Evolutionary conservation across 2,888 invertebrate species (phyloP), one percentile per base, ranked within the genome.

Genomic region (Venusia cambrica): DNA sequence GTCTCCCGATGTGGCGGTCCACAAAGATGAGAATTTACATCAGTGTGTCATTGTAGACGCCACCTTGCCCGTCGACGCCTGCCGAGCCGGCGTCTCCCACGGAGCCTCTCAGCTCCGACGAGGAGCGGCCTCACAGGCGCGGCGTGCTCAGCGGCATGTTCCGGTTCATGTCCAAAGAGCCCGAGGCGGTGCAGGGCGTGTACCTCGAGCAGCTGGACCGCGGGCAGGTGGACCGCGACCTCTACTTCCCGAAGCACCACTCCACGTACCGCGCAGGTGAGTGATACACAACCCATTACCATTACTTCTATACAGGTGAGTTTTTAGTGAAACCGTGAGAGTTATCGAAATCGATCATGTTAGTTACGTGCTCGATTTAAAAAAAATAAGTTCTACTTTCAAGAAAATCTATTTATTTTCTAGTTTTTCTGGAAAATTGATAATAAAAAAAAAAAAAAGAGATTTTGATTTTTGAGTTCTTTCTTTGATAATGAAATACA

Each of bases 171-270:
- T 65, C 88, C 35, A 59, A 75, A 16, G 63, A 72, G 19, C 80
- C 79, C 25, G 64, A 68, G 4, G 49, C 60, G 7, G 70, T 64
- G 65, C 66, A 5, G 95, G 96, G 96, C 34, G 94, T 98, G 50
- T 98, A 98, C 77, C 89, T 98, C 38, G 97, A 97, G 33, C 97
- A 98, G 65, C 88, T 97, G 42, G 96, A 96, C 68, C 91, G 94
- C 12, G 95, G 96, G 29, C 92, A 93, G 60, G 91, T 97, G 79
- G 96, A 97, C 75, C 97, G 97, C n/a, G 96, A 97, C 93, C 95
- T 50, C 92, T 96, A 63, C 89, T 97, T 59, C 95, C 98, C 88
- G 91, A 98, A 79, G 92, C 95, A 57, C 73, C 90, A 70, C 81
- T 79, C 67, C 1, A 77, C 74, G 13, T 80, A 78, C 45, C 76